Percentiles rank a stretch among this genome's conserved stretches.
Evolutionary conservation across 92 coral and sea anemone species (phyloP).

Genomic region (Nematostella vectensis): DNA sequence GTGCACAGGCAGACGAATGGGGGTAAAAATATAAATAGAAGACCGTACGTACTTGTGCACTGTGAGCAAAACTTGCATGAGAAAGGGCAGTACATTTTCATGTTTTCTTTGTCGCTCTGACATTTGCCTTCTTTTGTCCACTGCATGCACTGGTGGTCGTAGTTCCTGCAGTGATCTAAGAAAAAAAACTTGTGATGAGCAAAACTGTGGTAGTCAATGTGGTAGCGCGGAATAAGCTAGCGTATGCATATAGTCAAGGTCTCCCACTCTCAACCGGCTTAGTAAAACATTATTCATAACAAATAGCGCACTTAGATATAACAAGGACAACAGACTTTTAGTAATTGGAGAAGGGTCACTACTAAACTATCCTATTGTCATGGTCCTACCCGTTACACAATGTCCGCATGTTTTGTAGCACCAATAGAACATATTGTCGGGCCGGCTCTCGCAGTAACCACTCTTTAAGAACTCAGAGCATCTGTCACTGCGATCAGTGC

Average conservation of each 20-base stretch:
- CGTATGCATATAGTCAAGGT: too few species aligned
- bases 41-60: conserved; percentile 35
- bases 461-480: conserved; percentile 38
- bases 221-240: too few species aligned
- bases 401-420: conserved; percentile 61
- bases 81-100: conserved; percentile 47
- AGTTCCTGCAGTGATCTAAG: conserved; percentile 62
- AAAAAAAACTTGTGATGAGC: too few species aligned
- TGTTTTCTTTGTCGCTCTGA: conserved; percentile 18
- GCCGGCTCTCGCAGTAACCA: conserved; percentile 52
- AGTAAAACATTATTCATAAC: too few species aligned
- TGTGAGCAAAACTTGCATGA: conserved; percentile 46
- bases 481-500: conserved; percentile 18
- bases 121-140: conserved; percentile 61
- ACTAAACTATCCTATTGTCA: too few species aligned
- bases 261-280: too few species aligned
- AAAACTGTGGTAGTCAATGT: too few species aligned
- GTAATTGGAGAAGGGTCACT: too few species aligned
- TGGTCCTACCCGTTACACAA: conserved; percentile 65
- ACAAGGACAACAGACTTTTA: too few species aligned
- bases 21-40: too few species aligned
- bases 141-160: conserved; percentile 36
- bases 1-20: too few species aligned
- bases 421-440: conserved; percentile 34
- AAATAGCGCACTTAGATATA: too few species aligned